Base-by-base conservation (phyloP, 2,797 vertebrate species). In the Liparis tanakae region DNA sequence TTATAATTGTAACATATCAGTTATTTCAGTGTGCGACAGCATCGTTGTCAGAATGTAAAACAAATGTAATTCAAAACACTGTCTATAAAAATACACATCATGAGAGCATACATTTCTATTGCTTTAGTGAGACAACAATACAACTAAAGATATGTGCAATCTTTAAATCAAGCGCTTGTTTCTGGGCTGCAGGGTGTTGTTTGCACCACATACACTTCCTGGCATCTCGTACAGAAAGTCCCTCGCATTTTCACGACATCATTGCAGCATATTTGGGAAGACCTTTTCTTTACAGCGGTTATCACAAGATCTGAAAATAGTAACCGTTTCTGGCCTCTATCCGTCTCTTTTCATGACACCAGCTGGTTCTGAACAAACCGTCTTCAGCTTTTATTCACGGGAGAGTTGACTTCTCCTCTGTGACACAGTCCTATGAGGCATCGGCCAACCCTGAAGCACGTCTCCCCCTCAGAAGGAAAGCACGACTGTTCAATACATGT, bases 151-250 rank as follows among this genome's bases (percentile, higher is more conserved):
- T 51, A 22, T 46, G 48, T 58, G 56, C 56, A 66, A 57, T 76
- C 41, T 41, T 59, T 30, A 33, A 17, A 46, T 70, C 15, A 4
- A 67, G 46, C 63, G 44, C 43, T 76, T 71, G 64, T 76, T 62
- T 57, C 63, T 48, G 55, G 25, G 59, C 55, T 55, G 46, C 74
- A 78, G 66, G 54, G 5, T 63, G 55, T 37, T 62, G 41, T 67
- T 58, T 87, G 69, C n/a, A 78, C 53, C 67, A 57, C 72, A 59
- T 60, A 17, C 2, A 66, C 74, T 88, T 91, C 82, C 80, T 83
- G 70, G 39, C 54, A 54, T 39, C 56, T 59, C 78, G 48, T 30
- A 60, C 43, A 87, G 73, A 90, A 90, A 92, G 87, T 87, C 81
- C 88, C 90, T 48, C 67, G 17, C 20, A 55, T 73, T 86, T 73